Evolutionary conservation across 2,797 vertebrate genomes (phyloP), one percentile per base, ranked within the genome.

Genomic region (Acrossocheilus fasciatus): DNA sequence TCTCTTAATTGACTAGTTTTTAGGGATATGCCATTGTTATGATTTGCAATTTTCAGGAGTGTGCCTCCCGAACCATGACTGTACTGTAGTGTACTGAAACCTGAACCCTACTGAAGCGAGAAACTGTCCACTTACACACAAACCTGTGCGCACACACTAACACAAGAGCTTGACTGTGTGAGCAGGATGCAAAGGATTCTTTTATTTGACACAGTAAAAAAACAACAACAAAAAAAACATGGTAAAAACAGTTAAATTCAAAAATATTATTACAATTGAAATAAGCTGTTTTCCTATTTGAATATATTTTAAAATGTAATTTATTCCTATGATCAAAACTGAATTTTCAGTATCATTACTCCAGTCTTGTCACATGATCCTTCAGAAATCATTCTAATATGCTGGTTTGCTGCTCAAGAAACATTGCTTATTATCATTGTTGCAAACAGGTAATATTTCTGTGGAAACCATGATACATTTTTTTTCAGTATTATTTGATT

Each of bases 51-150:
- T 93, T 94, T 77, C 87, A 92, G 93, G 93, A 92, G 90, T 89
- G 89, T 91, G 92, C 93, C 93, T 94, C 91, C 92, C 92, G 91
- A 94, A 92, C 94, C 93, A 94, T 94, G 94, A 43, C 50, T 82
- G 26, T 26, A 26, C 50, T 72, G 36, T 59, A n/a, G 9, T 59
- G 54, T 57, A 41, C 81, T 57, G 34, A 2, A 17, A 23, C 36
- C 15, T 78, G 23, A 78, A 26, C 36, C 14, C 23, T n/a, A 41
- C 76, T 26, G 23, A 2, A 41, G 1, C 0, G 18, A 26, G 47
- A 41, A 82, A 70, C 34, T 66, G 64, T 15, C 26, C 62, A 64
- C 23, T n/a, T n/a, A n/a, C 62, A 64, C n/a, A 62, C n/a, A 62
- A 26, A 26, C 59, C 12, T 14, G 4, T 64, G n/a, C n/a, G 30